Conservation (phyloP, 2,797 vertebrate species). For the Propithecus perrieri region DNA sequence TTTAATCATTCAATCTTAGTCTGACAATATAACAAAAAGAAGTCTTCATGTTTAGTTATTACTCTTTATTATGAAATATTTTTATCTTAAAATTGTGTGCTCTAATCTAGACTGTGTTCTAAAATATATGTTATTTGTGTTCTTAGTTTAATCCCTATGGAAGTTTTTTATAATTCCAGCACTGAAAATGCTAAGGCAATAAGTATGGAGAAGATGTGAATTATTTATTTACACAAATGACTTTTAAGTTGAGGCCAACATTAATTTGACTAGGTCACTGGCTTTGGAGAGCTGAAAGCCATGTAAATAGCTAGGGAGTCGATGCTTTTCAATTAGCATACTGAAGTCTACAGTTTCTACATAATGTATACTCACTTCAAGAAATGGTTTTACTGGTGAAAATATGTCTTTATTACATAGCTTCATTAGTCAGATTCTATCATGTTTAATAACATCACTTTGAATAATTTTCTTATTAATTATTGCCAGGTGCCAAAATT, state of each 20-base stretch:
- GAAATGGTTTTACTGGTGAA: slow-evolving; percentile 81
- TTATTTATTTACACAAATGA: slow-evolving; percentile 82
- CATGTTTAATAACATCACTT: slow-evolving; percentile 73
- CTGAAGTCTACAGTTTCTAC: slow-evolving; percentile 77
- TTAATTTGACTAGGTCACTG: slow-evolving; percentile 81
- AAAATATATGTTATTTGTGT: slow-evolving; percentile 74
- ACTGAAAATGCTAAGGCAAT: slow-evolving; percentile 68
- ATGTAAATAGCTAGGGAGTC: slow-evolving; percentile 75
- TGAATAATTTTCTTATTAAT: slow-evolving; percentile 72
- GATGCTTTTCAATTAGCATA: slow-evolving; percentile 75
- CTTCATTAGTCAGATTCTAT: slow-evolving; percentile 71
- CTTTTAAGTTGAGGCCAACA: slow-evolving; percentile 81
- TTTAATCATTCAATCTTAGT: neutral
- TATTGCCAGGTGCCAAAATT: slow-evolving; percentile 81
- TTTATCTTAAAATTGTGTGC: slow-evolving; percentile 71
- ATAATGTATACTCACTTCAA: slow-evolving; percentile 78
- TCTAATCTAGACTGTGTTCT: slow-evolving; percentile 45
- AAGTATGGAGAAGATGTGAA: slow-evolving; percentile 68
- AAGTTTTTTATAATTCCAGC: slow-evolving; percentile 73
- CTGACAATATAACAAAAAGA: slow-evolving; percentile 44
- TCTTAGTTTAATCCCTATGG: slow-evolving; percentile 69
- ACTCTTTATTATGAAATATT: slow-evolving; percentile 70
- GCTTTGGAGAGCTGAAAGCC: slow-evolving; percentile 78
- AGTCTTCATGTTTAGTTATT: slow-evolving; percentile 45
- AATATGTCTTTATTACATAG: slow-evolving; percentile 73